Percentiles rank a stretch among this genome's conserved stretches.
Conservation (phyloP, 2,888 invertebrate species). For the Agonopterix heracliana region DNA sequence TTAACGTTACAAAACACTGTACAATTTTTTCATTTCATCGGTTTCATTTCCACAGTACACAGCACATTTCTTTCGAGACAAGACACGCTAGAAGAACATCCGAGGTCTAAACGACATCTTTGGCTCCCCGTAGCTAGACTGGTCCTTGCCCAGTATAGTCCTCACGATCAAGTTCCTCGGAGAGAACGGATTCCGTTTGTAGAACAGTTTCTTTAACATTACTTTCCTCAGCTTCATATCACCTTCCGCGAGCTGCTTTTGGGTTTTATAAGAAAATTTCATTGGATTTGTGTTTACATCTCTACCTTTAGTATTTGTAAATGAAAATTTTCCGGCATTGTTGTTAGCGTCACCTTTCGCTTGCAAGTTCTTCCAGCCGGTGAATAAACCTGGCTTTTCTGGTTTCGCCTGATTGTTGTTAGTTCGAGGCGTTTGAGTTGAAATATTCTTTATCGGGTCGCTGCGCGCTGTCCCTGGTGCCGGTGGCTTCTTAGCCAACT, state of each 20-base stretch:
- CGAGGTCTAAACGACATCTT: constrained; percentile 36
- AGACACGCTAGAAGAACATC: constrained; percentile 40
- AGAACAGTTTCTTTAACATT: constrained; percentile 53
- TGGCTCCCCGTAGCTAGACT: constrained; percentile 45
- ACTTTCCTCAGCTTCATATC: constrained; percentile 49
- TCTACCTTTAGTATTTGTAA: background rate
- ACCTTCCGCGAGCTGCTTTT: constrained; percentile 42
- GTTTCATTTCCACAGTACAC: constrained; percentile 20
- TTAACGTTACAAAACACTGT: constrained; percentile 9
- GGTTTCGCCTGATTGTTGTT: background rate
- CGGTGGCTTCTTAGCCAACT: constrained; percentile 38
- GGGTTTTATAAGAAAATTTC: constrained; percentile 38
- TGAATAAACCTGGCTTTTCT: constrained; percentile 28
- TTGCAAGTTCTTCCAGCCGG: constrained; percentile 40
- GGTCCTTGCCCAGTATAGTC: constrained; percentile 55
- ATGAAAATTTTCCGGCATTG: background rate
- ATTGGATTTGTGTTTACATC: constrained; percentile 27
- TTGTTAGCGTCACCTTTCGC: constrained; percentile 24
- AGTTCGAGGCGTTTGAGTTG: constrained; percentile 25
- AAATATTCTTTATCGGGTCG: constrained; percentile 2
- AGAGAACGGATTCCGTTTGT: constrained; percentile 61
- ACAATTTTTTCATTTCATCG: constrained; percentile 21
- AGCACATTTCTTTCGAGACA: constrained; percentile 8
- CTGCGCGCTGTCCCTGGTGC: constrained; percentile 11
- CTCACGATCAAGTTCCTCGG: constrained; percentile 50